Conservation (phyloP, 2,888 invertebrate species). For the Marronus borbonicus region DNA sequence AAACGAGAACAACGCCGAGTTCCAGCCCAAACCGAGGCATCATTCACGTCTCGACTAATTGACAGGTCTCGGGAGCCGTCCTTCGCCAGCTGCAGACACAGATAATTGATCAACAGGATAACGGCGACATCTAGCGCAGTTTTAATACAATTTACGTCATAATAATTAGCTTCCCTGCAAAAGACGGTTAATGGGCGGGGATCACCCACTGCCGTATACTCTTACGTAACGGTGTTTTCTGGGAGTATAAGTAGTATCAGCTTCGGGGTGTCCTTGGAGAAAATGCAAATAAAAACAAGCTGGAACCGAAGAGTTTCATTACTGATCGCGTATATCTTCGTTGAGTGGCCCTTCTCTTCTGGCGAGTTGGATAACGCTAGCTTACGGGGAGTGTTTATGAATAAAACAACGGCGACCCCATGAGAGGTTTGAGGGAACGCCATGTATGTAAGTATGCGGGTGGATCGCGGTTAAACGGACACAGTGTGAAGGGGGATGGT, state of each 20-base stretch:
- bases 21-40: background rate
- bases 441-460: no score
- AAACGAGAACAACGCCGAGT: slow-evolving; percentile 17
- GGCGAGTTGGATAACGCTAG: slow-evolving; percentile 45
- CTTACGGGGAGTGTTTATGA: slow-evolving; percentile 24
- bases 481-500: background rate
- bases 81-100: slow-evolving; percentile 2
- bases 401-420: slow-evolving; percentile 28
- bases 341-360: slow-evolving; percentile 57
- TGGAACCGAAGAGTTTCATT: slow-evolving; percentile 58
- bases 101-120: slow-evolving; percentile 65
- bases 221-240: background rate
- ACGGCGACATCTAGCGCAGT: slow-evolving; percentile 57
- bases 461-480: background rate
- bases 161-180: slow-evolving; percentile 63
- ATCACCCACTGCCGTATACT: background rate
- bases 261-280: background rate
- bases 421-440: no score
- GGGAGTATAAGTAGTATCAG: background rate
- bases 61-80: slow-evolving; percentile 37
- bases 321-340: slow-evolving; percentile 59
- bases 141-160: slow-evolving; percentile 69
- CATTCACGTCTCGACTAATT: slow-evolving; percentile 11
- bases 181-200: background rate
- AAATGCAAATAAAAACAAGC: slow-evolving; percentile 31